Percentiles rank a stretch among this genome's conserved stretches.
Evolutionary conservation across 2,113 vertebrate genomes (phyloP).

Genomic region (Bubo blakistoni): DNA sequence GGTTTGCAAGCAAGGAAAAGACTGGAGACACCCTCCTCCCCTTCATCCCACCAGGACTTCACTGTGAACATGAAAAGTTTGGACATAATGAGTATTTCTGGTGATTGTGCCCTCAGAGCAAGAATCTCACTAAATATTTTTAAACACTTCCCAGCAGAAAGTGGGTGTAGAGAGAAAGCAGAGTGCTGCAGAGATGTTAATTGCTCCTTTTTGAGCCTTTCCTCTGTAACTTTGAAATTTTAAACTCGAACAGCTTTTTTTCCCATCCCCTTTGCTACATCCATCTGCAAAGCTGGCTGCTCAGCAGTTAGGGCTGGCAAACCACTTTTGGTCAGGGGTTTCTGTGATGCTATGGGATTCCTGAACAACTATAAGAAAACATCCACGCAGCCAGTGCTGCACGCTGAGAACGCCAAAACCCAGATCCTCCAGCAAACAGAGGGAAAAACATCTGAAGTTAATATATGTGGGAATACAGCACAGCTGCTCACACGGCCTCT

Average conservation of each 20-base stretch:
- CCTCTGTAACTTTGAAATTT: neutral
- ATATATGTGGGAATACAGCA: neutral
- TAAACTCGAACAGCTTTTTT: neutral
- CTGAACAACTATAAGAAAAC: neutral
- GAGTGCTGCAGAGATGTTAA: neutral
- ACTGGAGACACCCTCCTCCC: no score
- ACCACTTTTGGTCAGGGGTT: neutral
- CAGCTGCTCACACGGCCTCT: neutral
- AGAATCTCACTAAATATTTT: constrained; percentile 18
- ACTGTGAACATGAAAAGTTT: neutral
- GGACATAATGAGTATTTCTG: neutral
- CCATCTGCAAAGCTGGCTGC: neutral
- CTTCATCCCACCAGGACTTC: neutral
- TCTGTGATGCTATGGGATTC: neutral
- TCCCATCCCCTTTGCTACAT: neutral
- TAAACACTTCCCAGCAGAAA: constrained; percentile 14
- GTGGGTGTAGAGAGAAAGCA: constrained; percentile 32
- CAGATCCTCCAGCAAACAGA: neutral
- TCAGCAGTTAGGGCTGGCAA: neutral
- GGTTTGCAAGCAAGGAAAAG: neutral
- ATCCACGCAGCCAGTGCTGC: neutral
- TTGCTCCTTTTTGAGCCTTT: constrained; percentile 39
- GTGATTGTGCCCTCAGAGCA: neutral
- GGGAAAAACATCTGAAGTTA: neutral
- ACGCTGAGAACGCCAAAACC: neutral